phyloP scores from a whole-genome alignment of 2,113 vertebrate genomes.

The Sapajus apella region DNA sequence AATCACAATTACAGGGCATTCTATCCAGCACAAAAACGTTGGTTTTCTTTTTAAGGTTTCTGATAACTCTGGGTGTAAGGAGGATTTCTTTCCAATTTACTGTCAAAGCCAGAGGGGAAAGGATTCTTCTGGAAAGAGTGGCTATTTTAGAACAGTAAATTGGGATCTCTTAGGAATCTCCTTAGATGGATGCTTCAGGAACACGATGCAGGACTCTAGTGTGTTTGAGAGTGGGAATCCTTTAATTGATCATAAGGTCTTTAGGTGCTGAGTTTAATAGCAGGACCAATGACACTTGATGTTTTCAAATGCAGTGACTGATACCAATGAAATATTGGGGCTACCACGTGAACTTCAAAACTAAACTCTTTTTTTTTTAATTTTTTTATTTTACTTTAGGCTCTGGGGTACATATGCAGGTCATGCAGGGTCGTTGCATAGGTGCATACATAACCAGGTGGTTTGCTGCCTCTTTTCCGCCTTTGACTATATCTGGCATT shows the following conservation, averaged over 20 bases:
- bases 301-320: constrained; percentile 73
- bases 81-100: constrained; percentile 39
- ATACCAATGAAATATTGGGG: constrained; percentile 73
- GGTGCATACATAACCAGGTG: no score
- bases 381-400: no score
- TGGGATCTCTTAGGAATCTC: background rate
- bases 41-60: constrained; percentile 50
- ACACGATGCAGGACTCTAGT: background rate
- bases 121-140: background rate
- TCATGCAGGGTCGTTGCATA: no score
- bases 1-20: background rate
- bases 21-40: background rate
- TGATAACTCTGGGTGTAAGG: background rate
- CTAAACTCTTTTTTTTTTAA: background rate
- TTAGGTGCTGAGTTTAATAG: constrained; percentile 69
- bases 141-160: constrained; percentile 39
- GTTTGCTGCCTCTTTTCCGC: no score
- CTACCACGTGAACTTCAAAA: constrained; percentile 61
- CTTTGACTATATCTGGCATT: no score
- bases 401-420: no score
- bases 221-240: constrained; percentile 14
- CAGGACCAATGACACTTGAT: constrained; percentile 69
- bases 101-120: background rate
- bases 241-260: constrained; percentile 75
- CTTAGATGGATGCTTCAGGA: constrained; percentile 15